These are phyloP conservation scores for Sphaeridia pumilis DNA, from an alignment of 2,888 invertebrate genomes.

Conservation along the genomic window DNA sequence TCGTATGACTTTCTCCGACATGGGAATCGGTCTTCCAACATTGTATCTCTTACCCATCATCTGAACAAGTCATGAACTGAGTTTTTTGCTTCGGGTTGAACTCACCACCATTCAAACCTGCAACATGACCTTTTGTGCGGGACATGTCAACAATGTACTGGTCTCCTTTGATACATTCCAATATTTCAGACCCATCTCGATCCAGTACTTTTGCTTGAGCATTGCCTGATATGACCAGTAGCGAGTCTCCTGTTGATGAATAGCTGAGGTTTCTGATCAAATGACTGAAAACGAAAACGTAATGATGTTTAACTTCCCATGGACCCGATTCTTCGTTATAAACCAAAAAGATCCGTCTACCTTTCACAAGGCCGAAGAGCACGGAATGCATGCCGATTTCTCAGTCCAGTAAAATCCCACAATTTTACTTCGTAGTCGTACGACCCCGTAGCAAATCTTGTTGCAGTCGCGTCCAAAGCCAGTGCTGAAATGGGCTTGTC, in stretches of 20 bases:
- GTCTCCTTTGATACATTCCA: constrained; percentile 89
- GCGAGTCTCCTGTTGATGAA: constrained; percentile 84
- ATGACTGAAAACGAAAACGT: constrained; percentile 53
- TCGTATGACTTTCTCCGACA: not conserved
- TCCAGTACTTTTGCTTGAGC: constrained; percentile 89
- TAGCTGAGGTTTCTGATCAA: constrained; percentile 82
- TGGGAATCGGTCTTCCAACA: not conserved
- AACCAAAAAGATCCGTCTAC: constrained; percentile 34
- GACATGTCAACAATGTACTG: constrained; percentile 93
- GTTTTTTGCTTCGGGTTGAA: constrained; percentile 88
- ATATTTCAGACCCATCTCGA: constrained; percentile 82
- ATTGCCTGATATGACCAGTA: constrained; percentile 83
- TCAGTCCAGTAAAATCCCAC: constrained; percentile 99
- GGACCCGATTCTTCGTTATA: no score
- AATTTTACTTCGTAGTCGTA: constrained; percentile 92
- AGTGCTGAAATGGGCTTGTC: constrained; percentile 78
- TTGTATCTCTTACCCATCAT: constrained; percentile 55
- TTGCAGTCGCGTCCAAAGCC: constrained; percentile 86
- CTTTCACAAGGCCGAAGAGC: constrained; percentile 87
- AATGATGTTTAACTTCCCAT: no score
- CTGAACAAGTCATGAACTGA: constrained; percentile 88
- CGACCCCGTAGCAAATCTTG: constrained; percentile 78
- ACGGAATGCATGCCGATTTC: constrained; percentile 80
- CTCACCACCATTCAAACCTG: constrained; percentile 73
- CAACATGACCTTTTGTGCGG: constrained; percentile 86